phyloP scores from a whole-genome alignment of 2,888 invertebrate genomes.

The Acanthoscelides obtectus region DNA sequence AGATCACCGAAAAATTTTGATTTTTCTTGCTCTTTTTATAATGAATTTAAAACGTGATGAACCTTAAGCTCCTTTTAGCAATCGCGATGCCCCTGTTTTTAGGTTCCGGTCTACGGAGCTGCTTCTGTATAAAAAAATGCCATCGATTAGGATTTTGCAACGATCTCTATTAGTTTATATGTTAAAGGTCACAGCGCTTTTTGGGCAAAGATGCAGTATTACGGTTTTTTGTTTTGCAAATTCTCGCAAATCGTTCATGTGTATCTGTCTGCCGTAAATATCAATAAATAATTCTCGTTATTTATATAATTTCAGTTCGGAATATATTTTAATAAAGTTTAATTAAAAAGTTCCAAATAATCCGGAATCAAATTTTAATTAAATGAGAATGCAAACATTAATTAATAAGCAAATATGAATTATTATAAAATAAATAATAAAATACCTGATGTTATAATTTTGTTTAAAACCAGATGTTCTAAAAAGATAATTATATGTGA shows the following conservation, averaged over 20 bases:
- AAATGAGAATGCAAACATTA: constrained; percentile 19
- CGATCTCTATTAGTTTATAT: too few relatives aligned
- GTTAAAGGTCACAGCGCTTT: too few relatives aligned
- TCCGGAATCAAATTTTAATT: constrained; percentile 20
- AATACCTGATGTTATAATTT: constrained; percentile 18
- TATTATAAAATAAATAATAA: constrained; percentile 16
- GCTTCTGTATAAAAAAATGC: too few relatives aligned
- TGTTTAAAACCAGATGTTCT: constrained; percentile 3
- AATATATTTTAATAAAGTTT: constrained; percentile 12
- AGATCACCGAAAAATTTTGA: too few relatives aligned
- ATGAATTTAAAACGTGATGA: too few relatives aligned
- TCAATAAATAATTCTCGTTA: constrained; percentile 1
- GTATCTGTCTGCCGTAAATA: neutral
- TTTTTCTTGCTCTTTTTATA: too few relatives aligned
- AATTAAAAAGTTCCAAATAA: constrained; percentile 19
- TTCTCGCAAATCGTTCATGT: neutral
- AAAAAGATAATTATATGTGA: neutral
- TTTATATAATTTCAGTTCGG: constrained; percentile 10
- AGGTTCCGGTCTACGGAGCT: too few relatives aligned
- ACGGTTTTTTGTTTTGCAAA: neutral
- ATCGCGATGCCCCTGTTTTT: too few relatives aligned
- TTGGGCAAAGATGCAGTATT: too few relatives aligned
- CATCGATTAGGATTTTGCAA: too few relatives aligned
- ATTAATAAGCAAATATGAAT: constrained; percentile 20
- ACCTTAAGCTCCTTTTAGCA: too few relatives aligned